Evolutionary conservation across 2,113 vertebrate genomes (phyloP), one percentile per base, ranked within the genome.

Genomic region (Neogale vison): DNA sequence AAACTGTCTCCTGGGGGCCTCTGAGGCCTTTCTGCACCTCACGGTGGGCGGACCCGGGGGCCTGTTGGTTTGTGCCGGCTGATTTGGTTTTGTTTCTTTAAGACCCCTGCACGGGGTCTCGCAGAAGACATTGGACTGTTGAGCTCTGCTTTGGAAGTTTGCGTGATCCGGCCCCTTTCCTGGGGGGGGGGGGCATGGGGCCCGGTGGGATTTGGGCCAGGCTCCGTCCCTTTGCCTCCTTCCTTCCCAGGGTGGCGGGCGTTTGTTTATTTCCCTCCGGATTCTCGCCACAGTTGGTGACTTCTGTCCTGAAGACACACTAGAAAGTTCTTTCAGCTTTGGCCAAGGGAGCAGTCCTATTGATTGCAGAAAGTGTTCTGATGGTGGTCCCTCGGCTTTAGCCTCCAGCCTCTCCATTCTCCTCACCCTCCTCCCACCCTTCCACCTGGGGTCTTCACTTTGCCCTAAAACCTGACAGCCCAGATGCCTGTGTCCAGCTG

Each of bases 71-170:
- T 11, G 12, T 0, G 4, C 65, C 0, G 1, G 29, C 90, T 65
- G 39, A 24, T 45, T 4, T 31, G 47, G 15, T 36, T 59, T 42
- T 34, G 3, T 36, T 67, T 52, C 42, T 29, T 71, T n/a, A 18
- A 80, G 52, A 31, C n/a, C 59, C 34, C 17, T 8, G n/a, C 26
- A 21, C 18, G 7, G 50, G 24, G n/a, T 39, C 3, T 0, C 31
- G 23, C 52, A 4, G 42, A 8, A n/a, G 0, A 3, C 29, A 0
- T 6, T 0, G 21, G 39, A 59, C 10, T 1, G 0, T 6, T 0
- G 26, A n/a, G 34, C 24, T 31, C 10, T 42, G 7, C 23, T 29
- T 2, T 11, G 3, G 20, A 39, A 65, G 47, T 59, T 21, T 14
- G 1, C 29, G 3, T 1, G 0, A 39, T 4, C 20, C 15, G 15